Base-by-base conservation (phyloP, 2,888 invertebrate species). In the Platynereis dumerilii region DNA sequence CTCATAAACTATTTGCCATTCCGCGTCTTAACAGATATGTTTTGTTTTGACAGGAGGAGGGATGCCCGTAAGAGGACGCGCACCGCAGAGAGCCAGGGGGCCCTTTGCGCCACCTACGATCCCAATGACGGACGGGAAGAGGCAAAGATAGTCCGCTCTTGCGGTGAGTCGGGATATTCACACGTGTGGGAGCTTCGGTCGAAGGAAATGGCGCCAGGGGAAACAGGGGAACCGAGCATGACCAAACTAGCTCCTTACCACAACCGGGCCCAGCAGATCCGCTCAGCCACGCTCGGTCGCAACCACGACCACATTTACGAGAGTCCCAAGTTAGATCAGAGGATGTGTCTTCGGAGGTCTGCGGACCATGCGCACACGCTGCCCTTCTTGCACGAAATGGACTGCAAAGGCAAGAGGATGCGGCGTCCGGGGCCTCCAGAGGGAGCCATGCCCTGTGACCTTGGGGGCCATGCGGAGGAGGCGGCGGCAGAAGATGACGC, bases 161-260 rank as follows among this genome's bases (percentile, higher is more conserved):
- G 20, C 7, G 61, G 61, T 29, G 61, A 61, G 26, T 54, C 53
- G 15, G 61, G 61, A 24, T 61, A 61, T 54, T 53, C 61, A 1
- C 61, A 61, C 61, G 61, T 61, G n/a, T 61, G 61, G 61, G 61
- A 61, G 20, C 55, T 61, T 2, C 61, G 61, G 24, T 54, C 54
- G n/a, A 53, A 61, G 54, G 61, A 61, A 61, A 54, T 54, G 61
- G 55, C 27, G 17, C 3, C 48, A n/a, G 22, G 20, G 17, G 48
- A 48, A 7, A 22, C n/a, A n/a, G 48, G 48, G 5, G 52, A 52
- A 22, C 52, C 61, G n/a, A 52, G 39, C 26, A 52, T 52, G 20
- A 53, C 52, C 53, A 61, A 61, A 42, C 61, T 61, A 26, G 53
- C 61, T 3, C 15, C 55, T 2, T 61, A 61, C 44, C 61, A 61